Evolutionary conservation across 2,797 vertebrate genomes (phyloP).

Genomic region (Micrastur ruficollis): DNA sequence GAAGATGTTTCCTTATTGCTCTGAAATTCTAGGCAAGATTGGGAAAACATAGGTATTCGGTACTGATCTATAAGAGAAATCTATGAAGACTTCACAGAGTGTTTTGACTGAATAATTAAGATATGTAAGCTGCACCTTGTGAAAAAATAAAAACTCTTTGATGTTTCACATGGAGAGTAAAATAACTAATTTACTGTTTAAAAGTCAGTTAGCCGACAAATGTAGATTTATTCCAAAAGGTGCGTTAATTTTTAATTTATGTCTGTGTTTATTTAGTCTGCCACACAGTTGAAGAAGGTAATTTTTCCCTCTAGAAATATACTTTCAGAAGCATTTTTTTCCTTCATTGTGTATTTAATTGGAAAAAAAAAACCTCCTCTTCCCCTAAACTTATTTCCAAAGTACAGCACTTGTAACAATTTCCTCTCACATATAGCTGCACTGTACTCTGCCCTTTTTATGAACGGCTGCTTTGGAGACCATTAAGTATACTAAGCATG

Average conservation of each 20-base stretch:
- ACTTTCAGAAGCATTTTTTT: not conserved
- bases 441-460: not conserved
- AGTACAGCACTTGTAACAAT: not conserved
- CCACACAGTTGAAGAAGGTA: not conserved
- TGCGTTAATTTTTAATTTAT: constrained; percentile 58
- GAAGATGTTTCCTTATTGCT: not conserved
- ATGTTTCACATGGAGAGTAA: not conserved
- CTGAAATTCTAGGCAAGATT: not conserved
- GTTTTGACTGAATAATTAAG: not conserved
- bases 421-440: not conserved
- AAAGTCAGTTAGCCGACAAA: not conserved
- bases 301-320: constrained; percentile 26
- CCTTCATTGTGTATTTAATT: constrained; percentile 10
- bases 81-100: not conserved
- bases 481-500: not conserved
- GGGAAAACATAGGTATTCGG: not conserved
- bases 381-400: not conserved
- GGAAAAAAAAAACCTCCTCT: not conserved
- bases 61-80: not conserved
- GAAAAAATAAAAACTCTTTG: not conserved
- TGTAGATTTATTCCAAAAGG: constrained; percentile 37
- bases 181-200: not conserved
- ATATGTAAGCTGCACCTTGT: not conserved
- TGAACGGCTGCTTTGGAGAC: constrained; percentile 22
- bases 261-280: constrained; percentile 10